These are phyloP conservation scores for Notolabrus celidotus DNA, from an alignment of 2,797 vertebrate species.

Conservation along the genomic window DNA sequence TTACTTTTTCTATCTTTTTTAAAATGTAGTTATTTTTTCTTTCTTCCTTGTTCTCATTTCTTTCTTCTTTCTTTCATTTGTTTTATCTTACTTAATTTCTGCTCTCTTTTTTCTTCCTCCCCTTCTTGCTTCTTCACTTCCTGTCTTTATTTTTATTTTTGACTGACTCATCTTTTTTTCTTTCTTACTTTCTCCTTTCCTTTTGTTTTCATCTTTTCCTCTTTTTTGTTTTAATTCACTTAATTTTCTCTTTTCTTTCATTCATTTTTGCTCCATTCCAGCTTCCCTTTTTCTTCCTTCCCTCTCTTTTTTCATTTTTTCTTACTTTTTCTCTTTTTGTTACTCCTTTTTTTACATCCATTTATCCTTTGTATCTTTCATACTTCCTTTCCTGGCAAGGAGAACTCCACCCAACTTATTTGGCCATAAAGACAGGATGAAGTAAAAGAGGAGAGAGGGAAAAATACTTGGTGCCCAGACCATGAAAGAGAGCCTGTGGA, in stretches of 20 bases:
- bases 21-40: too few species aligned
- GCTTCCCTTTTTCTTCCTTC: constrained; percentile 10
- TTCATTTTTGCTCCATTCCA: too few species aligned
- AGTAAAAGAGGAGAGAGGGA: constrained; percentile 37
- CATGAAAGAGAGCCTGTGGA: constrained; percentile 72
- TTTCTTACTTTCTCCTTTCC: not conserved
- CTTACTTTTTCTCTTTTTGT: constrained; percentile 25
- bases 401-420: constrained; percentile 57
- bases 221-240: not conserved
- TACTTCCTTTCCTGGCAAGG: constrained; percentile 46
- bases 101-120: too few species aligned
- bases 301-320: constrained; percentile 11
- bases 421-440: constrained; percentile 43
- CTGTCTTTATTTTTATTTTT: too few species aligned
- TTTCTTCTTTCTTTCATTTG: too few species aligned
- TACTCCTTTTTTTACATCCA: not conserved
- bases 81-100: too few species aligned
- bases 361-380: not conserved
- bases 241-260: too few species aligned
- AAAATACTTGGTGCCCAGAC: constrained; percentile 52
- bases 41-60: too few species aligned
- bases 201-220: not conserved
- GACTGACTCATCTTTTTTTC: too few species aligned
- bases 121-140: too few species aligned
- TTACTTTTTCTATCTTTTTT: too few species aligned